Evolutionary conservation across 2,113 vertebrate genomes (phyloP).

Genomic region (Corynorhinus townsendii): DNA sequence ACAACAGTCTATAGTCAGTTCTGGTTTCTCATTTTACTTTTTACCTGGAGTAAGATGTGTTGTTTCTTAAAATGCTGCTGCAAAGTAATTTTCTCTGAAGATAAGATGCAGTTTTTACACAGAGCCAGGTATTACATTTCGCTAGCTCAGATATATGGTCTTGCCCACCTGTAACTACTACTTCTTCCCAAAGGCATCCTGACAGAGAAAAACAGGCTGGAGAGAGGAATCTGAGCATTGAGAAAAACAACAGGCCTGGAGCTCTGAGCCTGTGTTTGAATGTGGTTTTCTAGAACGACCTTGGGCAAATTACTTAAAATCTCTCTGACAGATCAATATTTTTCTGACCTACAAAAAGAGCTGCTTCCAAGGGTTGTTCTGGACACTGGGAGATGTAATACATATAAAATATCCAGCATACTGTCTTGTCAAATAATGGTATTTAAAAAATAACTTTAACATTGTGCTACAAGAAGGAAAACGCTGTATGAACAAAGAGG

Average conservation of each 20-base stretch:
- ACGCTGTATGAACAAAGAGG: not conserved
- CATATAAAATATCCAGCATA: not conserved
- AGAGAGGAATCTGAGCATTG: not conserved
- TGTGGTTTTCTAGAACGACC: not conserved
- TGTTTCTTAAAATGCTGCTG: not conserved
- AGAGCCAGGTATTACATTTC: not conserved
- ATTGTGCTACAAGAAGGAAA: not conserved
- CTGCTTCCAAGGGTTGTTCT: not conserved
- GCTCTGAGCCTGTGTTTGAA: not conserved
- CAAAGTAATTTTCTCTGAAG: not conserved
- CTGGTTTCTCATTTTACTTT: conserved; percentile 7
- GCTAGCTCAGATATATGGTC: not conserved
- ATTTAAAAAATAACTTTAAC: not conserved
- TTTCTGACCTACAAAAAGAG: not conserved
- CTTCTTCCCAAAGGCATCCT: not conserved
- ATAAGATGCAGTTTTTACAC: not conserved
- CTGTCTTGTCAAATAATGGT: not conserved
- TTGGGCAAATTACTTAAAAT: not conserved
- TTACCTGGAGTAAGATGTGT: not conserved
- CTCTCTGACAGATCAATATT: not conserved
- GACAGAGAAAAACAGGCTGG: not conserved
- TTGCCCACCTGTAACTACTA: not conserved
- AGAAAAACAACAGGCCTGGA: not conserved
- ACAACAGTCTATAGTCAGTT: not conserved
- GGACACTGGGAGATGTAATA: not conserved